Conservation (phyloP, 92 coral and sea anemone genomes). For the Actinostola sp. region DNA sequence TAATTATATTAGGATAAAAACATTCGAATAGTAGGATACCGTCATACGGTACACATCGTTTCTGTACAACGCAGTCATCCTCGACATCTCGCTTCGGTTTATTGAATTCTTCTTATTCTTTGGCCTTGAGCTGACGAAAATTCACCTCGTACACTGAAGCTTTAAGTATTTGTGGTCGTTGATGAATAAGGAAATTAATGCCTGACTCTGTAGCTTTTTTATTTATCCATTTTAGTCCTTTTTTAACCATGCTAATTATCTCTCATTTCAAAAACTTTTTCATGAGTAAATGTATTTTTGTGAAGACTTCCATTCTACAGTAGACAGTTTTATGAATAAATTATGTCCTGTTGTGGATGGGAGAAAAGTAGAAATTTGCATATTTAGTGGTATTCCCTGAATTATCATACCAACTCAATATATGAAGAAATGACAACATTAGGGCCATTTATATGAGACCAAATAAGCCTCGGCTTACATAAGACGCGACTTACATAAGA, state of each 20-base stretch:
- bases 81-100: too few species aligned
- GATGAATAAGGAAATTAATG: too few species aligned
- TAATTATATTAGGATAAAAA: background rate
- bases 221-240: background rate
- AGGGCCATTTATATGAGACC: too few species aligned
- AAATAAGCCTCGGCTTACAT: too few species aligned
- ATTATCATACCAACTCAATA: background rate
- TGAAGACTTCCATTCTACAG: conserved; percentile 14
- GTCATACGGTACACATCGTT: background rate
- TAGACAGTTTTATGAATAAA: conserved; percentile 33
- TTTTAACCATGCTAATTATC: background rate
- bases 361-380: conserved; percentile 21
- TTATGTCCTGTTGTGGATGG: conserved; percentile 19
- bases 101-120: background rate
- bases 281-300: background rate
- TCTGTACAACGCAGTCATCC: too few species aligned
- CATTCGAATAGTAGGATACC: background rate
- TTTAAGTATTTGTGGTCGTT: background rate
- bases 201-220: too few species aligned
- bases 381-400: conserved; percentile 1
- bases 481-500: too few species aligned
- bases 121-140: background rate
- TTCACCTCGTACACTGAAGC: too few species aligned
- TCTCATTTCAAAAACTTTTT: background rate
- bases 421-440: background rate